These are phyloP conservation scores for Champsocephalus esox DNA, from an alignment of 2,797 vertebrate genomes.

Conservation along the genomic window DNA sequence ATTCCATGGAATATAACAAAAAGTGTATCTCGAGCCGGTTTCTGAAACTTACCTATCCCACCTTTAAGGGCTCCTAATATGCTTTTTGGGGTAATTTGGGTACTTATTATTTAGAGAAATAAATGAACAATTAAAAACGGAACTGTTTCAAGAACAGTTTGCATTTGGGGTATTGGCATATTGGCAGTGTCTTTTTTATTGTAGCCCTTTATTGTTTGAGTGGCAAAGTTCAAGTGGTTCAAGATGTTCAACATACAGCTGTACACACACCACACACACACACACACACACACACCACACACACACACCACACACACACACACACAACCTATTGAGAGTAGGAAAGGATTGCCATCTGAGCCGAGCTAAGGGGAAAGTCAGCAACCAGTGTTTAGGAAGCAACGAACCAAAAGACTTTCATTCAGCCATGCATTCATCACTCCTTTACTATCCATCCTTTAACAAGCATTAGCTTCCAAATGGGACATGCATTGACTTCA, in stretches of 20 bases:
- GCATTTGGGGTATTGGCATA: too few relatives aligned
- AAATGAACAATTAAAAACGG: too few relatives aligned
- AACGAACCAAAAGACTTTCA: slow-evolving; percentile 54
- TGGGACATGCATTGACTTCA: slow-evolving; percentile 75
- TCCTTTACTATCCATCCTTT: slow-evolving; percentile 61
- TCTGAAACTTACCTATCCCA: too few relatives aligned
- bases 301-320: background rate
- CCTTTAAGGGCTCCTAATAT: too few relatives aligned
- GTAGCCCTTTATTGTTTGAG: background rate
- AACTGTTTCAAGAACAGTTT: too few relatives aligned
- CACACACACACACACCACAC: background rate
- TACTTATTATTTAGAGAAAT: too few relatives aligned
- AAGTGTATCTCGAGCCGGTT: too few relatives aligned
- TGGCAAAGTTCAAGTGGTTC: background rate
- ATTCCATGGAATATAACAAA: too few relatives aligned
- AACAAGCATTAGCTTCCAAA: slow-evolving; percentile 76
- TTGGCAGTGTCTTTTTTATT: background rate
- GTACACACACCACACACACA: slow-evolving; percentile 7
- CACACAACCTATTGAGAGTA: slow-evolving; percentile 4
- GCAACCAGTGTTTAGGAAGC: slow-evolving; percentile 58
- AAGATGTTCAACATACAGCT: slow-evolving; percentile 12
- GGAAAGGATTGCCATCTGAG: slow-evolving; percentile 25
- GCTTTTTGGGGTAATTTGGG: too few relatives aligned
- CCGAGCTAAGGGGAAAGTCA: slow-evolving; percentile 26
- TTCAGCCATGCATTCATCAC: slow-evolving; percentile 57